Base-by-base conservation (phyloP, 2,797 vertebrate genomes). In the Heterohyrax brucei region DNA sequence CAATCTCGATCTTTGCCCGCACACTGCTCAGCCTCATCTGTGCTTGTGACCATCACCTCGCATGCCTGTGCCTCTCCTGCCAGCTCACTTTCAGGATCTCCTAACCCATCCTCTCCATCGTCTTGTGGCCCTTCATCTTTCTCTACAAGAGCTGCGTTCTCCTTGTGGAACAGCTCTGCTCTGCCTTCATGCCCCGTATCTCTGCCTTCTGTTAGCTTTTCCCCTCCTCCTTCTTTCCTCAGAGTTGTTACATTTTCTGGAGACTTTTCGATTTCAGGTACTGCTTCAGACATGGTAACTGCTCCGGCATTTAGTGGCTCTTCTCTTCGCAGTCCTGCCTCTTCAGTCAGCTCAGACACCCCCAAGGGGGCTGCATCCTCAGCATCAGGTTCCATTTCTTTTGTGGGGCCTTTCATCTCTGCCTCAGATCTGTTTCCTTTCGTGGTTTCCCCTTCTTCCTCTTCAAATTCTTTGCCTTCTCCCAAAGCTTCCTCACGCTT, bases 91-190 rank as follows among this genome's bases (percentile, higher is more conserved):
- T 18, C 26, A 24, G 83, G 56, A 14, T 10, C 44, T 21, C 39
- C 84, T 24, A 26, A 9, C 5, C 19, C 2, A 3, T 44, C 5
- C 0, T 56, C 30, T 33, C 2, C 26, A 6, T 13, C 48, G 3
- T 2, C 22, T 1, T 0, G 1, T 1, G 14, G n/a, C 5, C 10
- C 62, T 5, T 26, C 8, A 0, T 5, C 22, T 30, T 22, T 33
- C n/a, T n/a, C 33, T 2, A 3, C 5, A 1, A 21, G 44, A 33
- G 28, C 1, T 56, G 0, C 3, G 0, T 18, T 33, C 56, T 82
- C 46, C 50, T 39, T 2, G 22, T 24, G 16, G 1, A 2, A 3
- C 3, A 2, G 16, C 66, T 59, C 61, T 28, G 28, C 53, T 24
- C 30, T 4, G 26, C 12, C 26, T 26, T 10, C 8, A 3, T 2